Evolutionary conservation across 2,113 vertebrate genomes (phyloP).

Genomic region (Megaptera novaeangliae): DNA sequence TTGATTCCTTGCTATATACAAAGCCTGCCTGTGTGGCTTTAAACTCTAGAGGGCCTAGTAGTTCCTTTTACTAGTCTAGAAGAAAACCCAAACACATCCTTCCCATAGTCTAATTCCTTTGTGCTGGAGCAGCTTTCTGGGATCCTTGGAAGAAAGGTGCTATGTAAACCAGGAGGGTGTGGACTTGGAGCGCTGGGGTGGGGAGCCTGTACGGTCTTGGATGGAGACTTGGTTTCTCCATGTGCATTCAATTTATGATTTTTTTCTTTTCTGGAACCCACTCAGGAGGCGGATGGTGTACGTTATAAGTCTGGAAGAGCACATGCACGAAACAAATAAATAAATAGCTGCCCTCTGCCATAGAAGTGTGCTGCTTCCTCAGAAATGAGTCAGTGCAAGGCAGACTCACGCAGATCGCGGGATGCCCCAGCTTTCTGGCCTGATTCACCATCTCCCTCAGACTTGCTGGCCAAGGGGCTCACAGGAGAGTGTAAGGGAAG

Average conservation of each 20-base stretch:
- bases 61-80: slow-evolving; percentile 21
- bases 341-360: slow-evolving; percentile 26
- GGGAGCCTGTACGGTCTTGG: slow-evolving; percentile 59
- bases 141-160: slow-evolving; percentile 55
- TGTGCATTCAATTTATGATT: slow-evolving; percentile 64
- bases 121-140: not conserved
- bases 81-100: not conserved
- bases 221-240: slow-evolving; percentile 49
- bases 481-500: not conserved
- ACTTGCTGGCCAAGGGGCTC: not conserved
- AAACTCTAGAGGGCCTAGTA: slow-evolving; percentile 43
- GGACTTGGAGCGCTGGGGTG: not conserved
- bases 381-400: slow-evolving; percentile 47
- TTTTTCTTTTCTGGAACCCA: slow-evolving; percentile 45
- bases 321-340: slow-evolving; percentile 52
- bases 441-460: not conserved
- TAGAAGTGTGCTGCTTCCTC: not conserved
- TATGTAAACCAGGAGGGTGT: slow-evolving; percentile 51
- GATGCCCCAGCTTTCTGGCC: not conserved
- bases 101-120: not conserved
- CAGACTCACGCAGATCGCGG: not conserved
- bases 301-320: slow-evolving; percentile 47
- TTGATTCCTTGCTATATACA: not conserved
- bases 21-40: slow-evolving; percentile 16
- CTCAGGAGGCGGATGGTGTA: slow-evolving; percentile 34